Evolutionary conservation across 2,888 invertebrate species (phyloP).

Genomic region (Tinea semifulvella): DNA sequence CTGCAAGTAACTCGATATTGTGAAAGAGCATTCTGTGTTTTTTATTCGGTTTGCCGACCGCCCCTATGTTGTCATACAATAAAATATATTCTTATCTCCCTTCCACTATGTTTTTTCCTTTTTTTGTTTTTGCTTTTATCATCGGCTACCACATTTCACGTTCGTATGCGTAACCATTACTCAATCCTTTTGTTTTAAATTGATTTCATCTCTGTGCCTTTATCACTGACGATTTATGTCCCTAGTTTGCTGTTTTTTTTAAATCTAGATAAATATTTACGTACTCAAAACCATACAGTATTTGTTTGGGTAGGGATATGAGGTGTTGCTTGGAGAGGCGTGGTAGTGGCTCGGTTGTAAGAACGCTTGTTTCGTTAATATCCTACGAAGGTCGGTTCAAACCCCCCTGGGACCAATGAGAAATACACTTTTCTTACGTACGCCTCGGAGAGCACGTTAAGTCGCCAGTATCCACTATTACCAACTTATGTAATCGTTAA

Average conservation of each 20-base stretch:
- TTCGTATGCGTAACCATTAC: conserved; percentile 13
- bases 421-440: too few species aligned
- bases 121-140: conserved; percentile 41
- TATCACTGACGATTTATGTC: conserved; percentile 20
- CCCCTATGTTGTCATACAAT: conserved; percentile 46
- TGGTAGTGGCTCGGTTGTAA: too few species aligned
- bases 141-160: conserved; percentile 32
- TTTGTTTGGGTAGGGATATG: too few species aligned
- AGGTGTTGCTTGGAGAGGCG: too few species aligned
- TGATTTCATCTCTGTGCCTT: conserved; percentile 25
- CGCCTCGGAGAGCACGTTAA: too few species aligned
- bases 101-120: conserved; percentile 46
- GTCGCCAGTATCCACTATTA: too few species aligned
- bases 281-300: too few species aligned
- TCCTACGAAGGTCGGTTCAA: too few species aligned
- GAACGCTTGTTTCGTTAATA: too few species aligned
- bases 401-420: too few species aligned
- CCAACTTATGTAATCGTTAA: too few species aligned
- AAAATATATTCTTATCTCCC: conserved; percentile 46
- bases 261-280: too few species aligned
- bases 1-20: conserved; percentile 11
- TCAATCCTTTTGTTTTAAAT: conserved; percentile 25
- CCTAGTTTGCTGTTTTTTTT: conserved; percentile 17
- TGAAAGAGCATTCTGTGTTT: conserved; percentile 4
- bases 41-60: conserved; percentile 29